Percentiles rank a stretch among this genome's conserved stretches.
Conservation (phyloP, 2,888 invertebrate genomes). For the Lampropteryx suffumata region DNA sequence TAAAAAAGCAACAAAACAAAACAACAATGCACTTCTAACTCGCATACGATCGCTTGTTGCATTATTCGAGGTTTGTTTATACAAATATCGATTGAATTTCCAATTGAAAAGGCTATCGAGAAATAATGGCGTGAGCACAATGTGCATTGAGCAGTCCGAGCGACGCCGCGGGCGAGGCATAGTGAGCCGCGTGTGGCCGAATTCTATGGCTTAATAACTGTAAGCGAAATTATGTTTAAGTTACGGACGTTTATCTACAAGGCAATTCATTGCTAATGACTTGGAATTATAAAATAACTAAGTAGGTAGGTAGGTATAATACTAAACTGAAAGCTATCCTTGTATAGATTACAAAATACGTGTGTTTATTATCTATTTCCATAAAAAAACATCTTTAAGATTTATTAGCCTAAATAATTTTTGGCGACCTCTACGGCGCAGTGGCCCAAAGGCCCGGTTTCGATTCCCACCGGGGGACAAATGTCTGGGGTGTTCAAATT, state of each 20-base stretch:
- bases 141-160: slow-evolving; percentile 56
- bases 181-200: slow-evolving; percentile 60
- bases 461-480: too few relatives aligned
- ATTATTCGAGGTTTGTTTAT: slow-evolving; percentile 30
- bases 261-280: slow-evolving; percentile 18
- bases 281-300: slow-evolving; percentile 1
- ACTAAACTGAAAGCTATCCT: too few relatives aligned
- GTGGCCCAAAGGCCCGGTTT: too few relatives aligned
- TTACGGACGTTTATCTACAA: too few relatives aligned
- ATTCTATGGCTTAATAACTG: slow-evolving; percentile 16
- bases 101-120: slow-evolving; percentile 64
- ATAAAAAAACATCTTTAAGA: too few relatives aligned
- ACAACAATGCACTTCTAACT: slow-evolving; percentile 12
- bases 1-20: not conserved
- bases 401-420: too few relatives aligned
- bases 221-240: slow-evolving; percentile 12
- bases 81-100: slow-evolving; percentile 31
- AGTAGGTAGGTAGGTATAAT: too few relatives aligned
- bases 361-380: too few relatives aligned
- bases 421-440: too few relatives aligned
- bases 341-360: too few relatives aligned
- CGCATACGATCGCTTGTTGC: slow-evolving; percentile 7
- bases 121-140: slow-evolving; percentile 59
- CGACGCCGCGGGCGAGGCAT: slow-evolving; percentile 56
- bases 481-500: too few relatives aligned